Evolutionary conservation across 2,113 vertebrate genomes (phyloP).

Genomic region (Varanus salvator): DNA sequence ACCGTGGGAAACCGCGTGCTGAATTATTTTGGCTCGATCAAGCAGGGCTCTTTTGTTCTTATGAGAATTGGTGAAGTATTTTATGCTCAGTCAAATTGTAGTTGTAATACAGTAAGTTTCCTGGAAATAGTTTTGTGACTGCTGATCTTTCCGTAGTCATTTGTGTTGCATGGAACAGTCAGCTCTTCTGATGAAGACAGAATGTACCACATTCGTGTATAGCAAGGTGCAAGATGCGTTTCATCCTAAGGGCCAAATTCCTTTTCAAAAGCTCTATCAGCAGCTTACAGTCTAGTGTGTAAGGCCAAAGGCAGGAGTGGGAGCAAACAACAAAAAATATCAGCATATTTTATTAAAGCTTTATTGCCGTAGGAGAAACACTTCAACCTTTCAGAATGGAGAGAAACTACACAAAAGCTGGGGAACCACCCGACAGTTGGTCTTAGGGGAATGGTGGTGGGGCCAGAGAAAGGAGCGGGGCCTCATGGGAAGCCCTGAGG

Average conservation of each 20-base stretch:
- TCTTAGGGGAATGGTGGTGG: no score
- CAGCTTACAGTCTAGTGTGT: background rate
- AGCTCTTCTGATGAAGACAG: background rate
- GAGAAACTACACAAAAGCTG: no score
- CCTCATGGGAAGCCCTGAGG: no score
- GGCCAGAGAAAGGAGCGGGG: no score
- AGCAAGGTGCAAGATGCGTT: background rate
- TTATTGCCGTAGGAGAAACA: no score
- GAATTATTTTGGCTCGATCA: no score
- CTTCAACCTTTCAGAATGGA: no score
- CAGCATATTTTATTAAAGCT: no score
- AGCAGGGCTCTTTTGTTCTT: no score
- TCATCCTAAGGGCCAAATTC: background rate
- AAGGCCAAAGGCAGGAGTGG: background rate
- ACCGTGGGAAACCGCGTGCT: no score
- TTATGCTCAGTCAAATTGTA: background rate
- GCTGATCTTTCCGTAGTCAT: background rate
- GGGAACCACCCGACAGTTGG: no score
- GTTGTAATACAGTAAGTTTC: background rate
- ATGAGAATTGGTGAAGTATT: background rate
- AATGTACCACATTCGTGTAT: background rate
- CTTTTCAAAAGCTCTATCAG: background rate
- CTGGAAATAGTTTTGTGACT: background rate
- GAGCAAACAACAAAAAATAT: background rate
- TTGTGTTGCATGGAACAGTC: background rate